Evolutionary conservation across 2,113 vertebrate genomes (phyloP).

Genomic region (Perca flavescens): DNA sequence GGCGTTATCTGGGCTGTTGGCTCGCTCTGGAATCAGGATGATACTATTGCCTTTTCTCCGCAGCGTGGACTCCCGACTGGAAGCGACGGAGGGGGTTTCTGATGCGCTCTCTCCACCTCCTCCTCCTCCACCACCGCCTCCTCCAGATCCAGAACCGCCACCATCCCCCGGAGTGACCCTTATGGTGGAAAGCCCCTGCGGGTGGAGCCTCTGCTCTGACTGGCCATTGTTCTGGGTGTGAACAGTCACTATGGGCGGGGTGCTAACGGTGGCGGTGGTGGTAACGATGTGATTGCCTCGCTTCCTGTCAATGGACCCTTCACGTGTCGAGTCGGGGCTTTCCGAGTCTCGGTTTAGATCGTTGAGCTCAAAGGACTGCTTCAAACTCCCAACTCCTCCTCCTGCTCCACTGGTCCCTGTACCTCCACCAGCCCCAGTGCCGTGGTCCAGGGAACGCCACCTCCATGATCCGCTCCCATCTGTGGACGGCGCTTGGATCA

Average conservation of each 20-base stretch:
- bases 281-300: constrained; percentile 83
- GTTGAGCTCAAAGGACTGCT: constrained; percentile 94
- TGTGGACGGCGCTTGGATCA: constrained; percentile 91
- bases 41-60: constrained; percentile 93
- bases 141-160: constrained; percentile 71
- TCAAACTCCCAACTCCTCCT: constrained; percentile 81
- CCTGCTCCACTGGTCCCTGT: constrained; percentile 7
- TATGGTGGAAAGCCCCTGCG: constrained; percentile 91
- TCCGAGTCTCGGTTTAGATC: constrained; percentile 95
- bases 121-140: constrained; percentile 12
- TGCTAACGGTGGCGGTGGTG: constrained; percentile 67
- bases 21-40: constrained; percentile 95
- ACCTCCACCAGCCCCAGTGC: constrained; percentile 47
- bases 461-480: constrained; percentile 96
- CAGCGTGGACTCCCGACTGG: constrained; percentile 94
- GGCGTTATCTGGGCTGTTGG: constrained; percentile 94
- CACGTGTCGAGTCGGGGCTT: constrained; percentile 90
- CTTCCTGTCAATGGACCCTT: constrained; percentile 92
- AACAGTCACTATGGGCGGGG: constrained; percentile 72
- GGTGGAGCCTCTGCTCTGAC: constrained; percentile 70
- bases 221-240: constrained; percentile 69
- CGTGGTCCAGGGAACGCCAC: constrained; percentile 94
- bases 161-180: constrained; percentile 94
- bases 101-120: constrained; percentile 82
- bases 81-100: constrained; percentile 89